These are phyloP conservation scores for Microchirus variegatus DNA, from an alignment of 2,797 vertebrate species.

Conservation along the genomic window DNA sequence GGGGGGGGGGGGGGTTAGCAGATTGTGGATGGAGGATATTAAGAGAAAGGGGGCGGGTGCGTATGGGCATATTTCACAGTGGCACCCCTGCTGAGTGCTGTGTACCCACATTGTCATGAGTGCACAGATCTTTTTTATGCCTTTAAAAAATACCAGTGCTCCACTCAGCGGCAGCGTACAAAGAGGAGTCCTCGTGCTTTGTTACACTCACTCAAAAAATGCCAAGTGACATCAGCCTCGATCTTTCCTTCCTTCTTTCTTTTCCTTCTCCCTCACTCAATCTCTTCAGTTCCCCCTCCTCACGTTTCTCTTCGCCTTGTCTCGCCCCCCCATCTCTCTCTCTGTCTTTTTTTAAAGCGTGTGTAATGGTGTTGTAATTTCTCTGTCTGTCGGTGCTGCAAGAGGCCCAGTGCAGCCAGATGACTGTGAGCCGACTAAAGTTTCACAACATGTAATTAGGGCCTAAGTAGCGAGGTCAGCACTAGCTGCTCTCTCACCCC, in stretches of 20 bases:
- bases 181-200: slow-evolving; percentile 71
- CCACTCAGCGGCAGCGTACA: slow-evolving; percentile 80
- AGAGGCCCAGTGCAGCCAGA: slow-evolving; percentile 73
- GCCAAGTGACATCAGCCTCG: slow-evolving; percentile 72
- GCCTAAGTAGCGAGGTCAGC: slow-evolving; percentile 83
- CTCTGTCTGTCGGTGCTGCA: slow-evolving; percentile 70
- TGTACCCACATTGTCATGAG: slow-evolving; percentile 89
- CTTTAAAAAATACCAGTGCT: slow-evolving; percentile 92
- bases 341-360: slow-evolving; percentile 53
- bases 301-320: neutral
- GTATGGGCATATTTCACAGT: slow-evolving; percentile 86
- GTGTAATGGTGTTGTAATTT: slow-evolving; percentile 70
- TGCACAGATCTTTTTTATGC: slow-evolving; percentile 87
- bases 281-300: neutral
- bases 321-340: slow-evolving; percentile 1
- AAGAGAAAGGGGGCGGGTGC: slow-evolving; percentile 81
- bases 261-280: slow-evolving; percentile 23
- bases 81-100: slow-evolving; percentile 88
- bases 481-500: slow-evolving; percentile 52
- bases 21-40: slow-evolving; percentile 77
- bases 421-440: slow-evolving; percentile 85
- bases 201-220: slow-evolving; percentile 63
- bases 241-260: no score
- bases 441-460: slow-evolving; percentile 88
- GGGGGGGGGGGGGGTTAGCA: slow-evolving; percentile 79